Evolutionary conservation across 2,113 vertebrate species (phyloP).

Genomic region (Varanus salvator): DNA sequence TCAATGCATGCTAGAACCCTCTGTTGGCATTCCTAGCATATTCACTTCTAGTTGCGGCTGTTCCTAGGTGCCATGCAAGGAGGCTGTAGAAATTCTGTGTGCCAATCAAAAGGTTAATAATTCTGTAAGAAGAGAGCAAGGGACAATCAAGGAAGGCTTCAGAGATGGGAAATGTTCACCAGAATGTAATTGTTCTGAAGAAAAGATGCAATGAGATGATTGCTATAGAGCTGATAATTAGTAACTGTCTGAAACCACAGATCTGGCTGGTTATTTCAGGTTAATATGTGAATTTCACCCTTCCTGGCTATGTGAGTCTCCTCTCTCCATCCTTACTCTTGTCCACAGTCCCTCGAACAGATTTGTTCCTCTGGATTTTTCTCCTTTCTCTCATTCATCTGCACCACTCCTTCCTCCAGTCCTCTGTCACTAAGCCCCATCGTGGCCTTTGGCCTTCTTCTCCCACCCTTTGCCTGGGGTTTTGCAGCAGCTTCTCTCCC

Average conservation of each 20-base stretch:
- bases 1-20: not conserved
- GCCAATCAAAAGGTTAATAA: conserved; percentile 10
- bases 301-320: not conserved
- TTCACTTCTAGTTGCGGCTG: not conserved
- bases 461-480: not conserved
- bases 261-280: not conserved
- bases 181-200: not conserved
- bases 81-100: not conserved
- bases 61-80: not conserved
- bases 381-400: not conserved
- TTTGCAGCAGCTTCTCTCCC: not conserved
- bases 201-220: not conserved
- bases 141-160: not conserved
- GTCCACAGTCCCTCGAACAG: not conserved
- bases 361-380: not conserved
- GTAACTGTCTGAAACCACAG: not conserved
- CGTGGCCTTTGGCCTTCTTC: too few species aligned
- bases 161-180: not conserved
- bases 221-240: not conserved
- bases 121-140: not conserved
- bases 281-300: not conserved
- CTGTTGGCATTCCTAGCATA: not conserved
- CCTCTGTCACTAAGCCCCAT: not conserved
- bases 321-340: not conserved
- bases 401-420: not conserved